A percentile compares a stretch with the other conserved stretches of the same genome.
These are phyloP conservation scores for Epizoanthus stellaris DNA, from an alignment of 92 coral and sea anemone species.

Conservation along the genomic window DNA sequence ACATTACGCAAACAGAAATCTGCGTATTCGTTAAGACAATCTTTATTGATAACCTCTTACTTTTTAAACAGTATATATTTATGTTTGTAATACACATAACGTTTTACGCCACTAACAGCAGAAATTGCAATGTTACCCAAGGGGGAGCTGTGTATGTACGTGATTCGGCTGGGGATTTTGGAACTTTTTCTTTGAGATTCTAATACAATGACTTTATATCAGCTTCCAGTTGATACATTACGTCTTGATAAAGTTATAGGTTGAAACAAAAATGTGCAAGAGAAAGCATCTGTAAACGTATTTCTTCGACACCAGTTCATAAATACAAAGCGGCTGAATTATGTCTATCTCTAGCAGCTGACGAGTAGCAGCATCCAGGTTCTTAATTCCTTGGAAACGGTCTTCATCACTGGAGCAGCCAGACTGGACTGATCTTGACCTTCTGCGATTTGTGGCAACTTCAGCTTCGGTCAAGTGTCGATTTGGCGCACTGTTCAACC, in stretches of 20 bases:
- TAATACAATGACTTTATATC: too few species aligned
- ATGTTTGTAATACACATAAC: neutral
- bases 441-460: neutral
- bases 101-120: too few species aligned
- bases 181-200: too few species aligned
- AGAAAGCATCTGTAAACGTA: neutral
- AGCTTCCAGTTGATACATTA: too few species aligned
- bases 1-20: too few species aligned
- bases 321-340: slow-evolving; percentile 3
- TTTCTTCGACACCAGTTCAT: neutral
- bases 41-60: too few species aligned
- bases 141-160: too few species aligned
- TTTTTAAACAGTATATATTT: too few species aligned
- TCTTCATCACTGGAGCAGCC: neutral
- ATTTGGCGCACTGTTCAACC: too few species aligned
- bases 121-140: too few species aligned
- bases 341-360: neutral
- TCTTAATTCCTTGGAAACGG: slow-evolving; percentile 8
- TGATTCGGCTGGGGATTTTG: too few species aligned
- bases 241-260: neutral
- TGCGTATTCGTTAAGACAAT: too few species aligned
- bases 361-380: neutral
- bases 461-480: neutral
- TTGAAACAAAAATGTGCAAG: neutral
- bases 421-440: neutral